Evolutionary conservation across 2,113 vertebrate species (phyloP), one percentile per base, ranked within the genome.

Genomic region (Tapirus terrestris): DNA sequence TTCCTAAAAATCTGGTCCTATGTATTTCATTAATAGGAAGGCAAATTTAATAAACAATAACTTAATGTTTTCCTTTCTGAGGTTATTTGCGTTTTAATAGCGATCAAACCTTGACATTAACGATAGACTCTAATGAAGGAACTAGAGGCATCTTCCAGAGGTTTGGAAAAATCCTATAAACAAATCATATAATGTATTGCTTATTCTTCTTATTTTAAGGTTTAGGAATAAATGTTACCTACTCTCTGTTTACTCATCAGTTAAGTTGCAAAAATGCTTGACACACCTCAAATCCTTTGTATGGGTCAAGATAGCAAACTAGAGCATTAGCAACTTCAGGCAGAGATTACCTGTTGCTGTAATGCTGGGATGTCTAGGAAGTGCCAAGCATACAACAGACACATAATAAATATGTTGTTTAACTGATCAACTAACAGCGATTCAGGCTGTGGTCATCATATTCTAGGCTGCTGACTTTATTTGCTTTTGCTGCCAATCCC

Each of bases 31-130:
- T 80, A 76, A 70, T 8, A 79, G 23, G 51, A 76, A 85, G 43
- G 16, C 18, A 53, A 48, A 88, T 63, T 48, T 92, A 85, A 43
- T 58, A 76, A 85, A 81, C 8, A 92, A 36, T 13, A 84, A 85
- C 0, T 29, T 63, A 48, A 61, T 63, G 75, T 70, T 67, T 91
- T 91, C 8, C 31, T 82, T 51, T 39, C 4, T 36, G 29, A 68
- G 9, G 25, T 80, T 94, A 58, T 75, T 96, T 95, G 51, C n/a
- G 60, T 95, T 95, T 80, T 56, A 89, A 45, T 13, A 60, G 56
- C 29, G 23, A 76, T 53, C 33, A 86, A 68, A 73, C 8, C 29
- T 11, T 89, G 82, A 77, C n/a, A 33, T 18, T 82, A 65, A 58
- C 13, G 58, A 89, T 27, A 56, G 51, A 36, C 23, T 86, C 27